These are phyloP conservation scores for Myiotriccus ornatus DNA, from an alignment of 2,797 vertebrate genomes.

Conservation along the genomic window DNA sequence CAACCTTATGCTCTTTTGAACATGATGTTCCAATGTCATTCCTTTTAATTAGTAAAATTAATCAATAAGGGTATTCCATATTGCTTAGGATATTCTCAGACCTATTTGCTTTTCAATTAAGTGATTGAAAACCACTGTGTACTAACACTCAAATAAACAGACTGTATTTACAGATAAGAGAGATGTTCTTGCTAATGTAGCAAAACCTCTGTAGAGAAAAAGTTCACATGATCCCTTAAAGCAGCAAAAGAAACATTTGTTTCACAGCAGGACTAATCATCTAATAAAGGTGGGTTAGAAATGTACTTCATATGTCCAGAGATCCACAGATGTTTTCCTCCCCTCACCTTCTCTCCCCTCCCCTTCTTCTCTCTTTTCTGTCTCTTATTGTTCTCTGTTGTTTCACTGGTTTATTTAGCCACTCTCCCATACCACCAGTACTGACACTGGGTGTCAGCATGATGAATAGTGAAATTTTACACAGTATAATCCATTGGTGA, in stretches of 20 bases:
- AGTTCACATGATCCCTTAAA: neutral
- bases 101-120: neutral
- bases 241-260: neutral
- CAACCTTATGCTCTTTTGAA: neutral
- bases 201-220: neutral
- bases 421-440: neutral
- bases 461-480: slow-evolving; percentile 17
- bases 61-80: neutral
- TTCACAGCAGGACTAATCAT: neutral
- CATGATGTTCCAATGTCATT: neutral
- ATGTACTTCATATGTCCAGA: neutral
- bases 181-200: neutral
- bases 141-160: neutral
- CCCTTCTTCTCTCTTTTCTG: neutral
- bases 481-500: neutral
- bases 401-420: neutral
- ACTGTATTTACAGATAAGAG: neutral
- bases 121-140: neutral
- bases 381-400: neutral
- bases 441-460: neutral
- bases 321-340: neutral
- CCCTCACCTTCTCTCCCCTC: neutral
- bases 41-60: neutral
- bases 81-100: neutral
- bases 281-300: neutral